These are phyloP conservation scores for Dryas iulia DNA, from an alignment of 1,140 invertebrate species.

Conservation along the genomic window DNA sequence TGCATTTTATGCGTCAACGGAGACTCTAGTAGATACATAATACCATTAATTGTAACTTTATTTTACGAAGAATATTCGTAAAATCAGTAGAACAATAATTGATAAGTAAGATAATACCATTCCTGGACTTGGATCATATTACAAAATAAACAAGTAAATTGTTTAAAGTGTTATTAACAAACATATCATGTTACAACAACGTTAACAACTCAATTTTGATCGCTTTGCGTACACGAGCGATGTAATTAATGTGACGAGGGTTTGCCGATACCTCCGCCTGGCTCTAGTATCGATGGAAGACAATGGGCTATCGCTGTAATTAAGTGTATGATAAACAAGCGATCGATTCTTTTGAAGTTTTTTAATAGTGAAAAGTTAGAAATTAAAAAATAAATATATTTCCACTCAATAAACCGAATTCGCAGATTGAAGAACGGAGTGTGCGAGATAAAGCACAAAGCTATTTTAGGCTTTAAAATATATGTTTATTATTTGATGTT, in stretches of 20 bases:
- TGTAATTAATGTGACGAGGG: constrained; percentile 8
- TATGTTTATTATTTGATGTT: no score
- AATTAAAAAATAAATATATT: no score
- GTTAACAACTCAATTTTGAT: neutral
- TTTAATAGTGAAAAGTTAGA: neutral
- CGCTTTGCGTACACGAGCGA: neutral
- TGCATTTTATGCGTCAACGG: no score
- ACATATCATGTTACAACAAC: neutral
- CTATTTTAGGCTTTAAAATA: no score
- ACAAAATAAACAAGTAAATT: neutral
- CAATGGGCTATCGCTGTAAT: constrained; percentile 4
- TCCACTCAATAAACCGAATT: no score
- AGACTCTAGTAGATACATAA: no score
- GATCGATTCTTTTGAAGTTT: neutral
- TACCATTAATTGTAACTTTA: no score
- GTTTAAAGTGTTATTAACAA: neutral
- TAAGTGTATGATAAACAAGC: neutral
- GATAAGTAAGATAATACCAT: neutral
- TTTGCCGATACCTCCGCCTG: neutral
- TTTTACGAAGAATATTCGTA: neutral
- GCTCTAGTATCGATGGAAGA: neutral
- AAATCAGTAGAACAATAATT: neutral
- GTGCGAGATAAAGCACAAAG: no score
- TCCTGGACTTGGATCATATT: no score
- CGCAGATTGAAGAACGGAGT: no score